Base-by-base conservation (phyloP, 2,888 invertebrate genomes). In the Salpingus planirostris region DNA sequence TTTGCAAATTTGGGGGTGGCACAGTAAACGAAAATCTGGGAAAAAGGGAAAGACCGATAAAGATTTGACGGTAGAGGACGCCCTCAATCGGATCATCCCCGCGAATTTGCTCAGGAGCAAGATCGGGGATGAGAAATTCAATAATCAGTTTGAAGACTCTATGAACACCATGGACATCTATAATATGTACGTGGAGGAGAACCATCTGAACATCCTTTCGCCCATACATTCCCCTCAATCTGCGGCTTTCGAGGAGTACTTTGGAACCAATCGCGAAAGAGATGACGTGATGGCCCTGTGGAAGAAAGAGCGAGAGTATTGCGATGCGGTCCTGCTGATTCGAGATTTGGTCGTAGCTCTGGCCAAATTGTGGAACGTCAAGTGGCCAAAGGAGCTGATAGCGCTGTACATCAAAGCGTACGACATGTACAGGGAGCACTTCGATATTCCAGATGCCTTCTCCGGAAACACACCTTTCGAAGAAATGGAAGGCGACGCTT, bases 1-100 rank as follows among this genome's bases (percentile, higher is more conserved):
- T 46, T 60, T 86, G 12, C 78, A 83, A 48, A 79, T 80, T 46
- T 83, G 85, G 82, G 80, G 81, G 29, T 85, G 84, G 81, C 83
- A 82, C 47, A 70, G 70, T 30, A 78, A 72, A 46, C 56, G 75
- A 11, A 68, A 71, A 39, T 69, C 72, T 7, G 57, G 71, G 3
- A 67, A 66, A 29, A 72, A 71, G 44, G 68, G 70, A 35, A 73
- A 76, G 54, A 69, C 69, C 18, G 71, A 69, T 40, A 63, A 68
- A 46, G 74, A 75, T 57, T 74, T 78, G 43, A 76, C 76, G 21
- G 70, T 80, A 13, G 78, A 79, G 57, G 80, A 81, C 50, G 77
- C 74, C 2, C 61, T 85, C 11, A 70, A 76, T 36, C 67, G 74
- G 57, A 72, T 83, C 59, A 73, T 84, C 15, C 82, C 84, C 0